Conservation (phyloP, 2,888 invertebrate species). For the Crossocerus cetratus region DNA sequence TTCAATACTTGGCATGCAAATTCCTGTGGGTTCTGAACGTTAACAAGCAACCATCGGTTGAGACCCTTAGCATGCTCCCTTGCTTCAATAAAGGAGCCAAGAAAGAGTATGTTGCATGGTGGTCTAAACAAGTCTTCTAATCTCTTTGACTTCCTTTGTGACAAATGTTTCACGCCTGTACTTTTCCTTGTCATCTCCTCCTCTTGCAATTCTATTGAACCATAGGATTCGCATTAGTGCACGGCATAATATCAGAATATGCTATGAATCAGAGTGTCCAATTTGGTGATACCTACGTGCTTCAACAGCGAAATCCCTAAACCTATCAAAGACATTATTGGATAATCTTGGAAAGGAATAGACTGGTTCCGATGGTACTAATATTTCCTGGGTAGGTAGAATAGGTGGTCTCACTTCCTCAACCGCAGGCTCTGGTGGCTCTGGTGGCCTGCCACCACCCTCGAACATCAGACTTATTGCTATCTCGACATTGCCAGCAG, state of each 20-base stretch:
- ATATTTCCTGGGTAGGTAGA: constrained; percentile 71
- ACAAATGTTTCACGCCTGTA: constrained; percentile 63
- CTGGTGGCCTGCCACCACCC: constrained; percentile 53
- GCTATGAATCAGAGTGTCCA: neutral
- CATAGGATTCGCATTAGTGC: neutral
- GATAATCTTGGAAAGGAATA: constrained; percentile 69
- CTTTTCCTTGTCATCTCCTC: constrained; percentile 73
- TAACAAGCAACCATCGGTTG: constrained; percentile 84
- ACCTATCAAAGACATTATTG: constrained; percentile 72
- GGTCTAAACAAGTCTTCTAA: constrained; percentile 84
- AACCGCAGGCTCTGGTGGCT: constrained; percentile 48
- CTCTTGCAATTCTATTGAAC: constrained; percentile 69
- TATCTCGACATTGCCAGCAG: constrained; percentile 73
- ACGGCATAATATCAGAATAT: neutral
- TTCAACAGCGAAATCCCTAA: constrained; percentile 75
- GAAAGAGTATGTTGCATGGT: constrained; percentile 82
- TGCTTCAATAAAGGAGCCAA: constrained; percentile 81
- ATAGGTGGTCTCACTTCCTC: constrained; percentile 71
- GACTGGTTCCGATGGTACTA: constrained; percentile 70
- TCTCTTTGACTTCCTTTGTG: constrained; percentile 77
- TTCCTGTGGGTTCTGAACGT: constrained; percentile 84
- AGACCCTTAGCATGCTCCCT: constrained; percentile 79
- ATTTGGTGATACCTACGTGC: constrained; percentile 62
- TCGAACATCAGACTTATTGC: constrained; percentile 73
- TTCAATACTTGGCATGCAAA: constrained; percentile 85